Conservation (phyloP, 2,113 vertebrate genomes). For the Corythaeola cristata region DNA sequence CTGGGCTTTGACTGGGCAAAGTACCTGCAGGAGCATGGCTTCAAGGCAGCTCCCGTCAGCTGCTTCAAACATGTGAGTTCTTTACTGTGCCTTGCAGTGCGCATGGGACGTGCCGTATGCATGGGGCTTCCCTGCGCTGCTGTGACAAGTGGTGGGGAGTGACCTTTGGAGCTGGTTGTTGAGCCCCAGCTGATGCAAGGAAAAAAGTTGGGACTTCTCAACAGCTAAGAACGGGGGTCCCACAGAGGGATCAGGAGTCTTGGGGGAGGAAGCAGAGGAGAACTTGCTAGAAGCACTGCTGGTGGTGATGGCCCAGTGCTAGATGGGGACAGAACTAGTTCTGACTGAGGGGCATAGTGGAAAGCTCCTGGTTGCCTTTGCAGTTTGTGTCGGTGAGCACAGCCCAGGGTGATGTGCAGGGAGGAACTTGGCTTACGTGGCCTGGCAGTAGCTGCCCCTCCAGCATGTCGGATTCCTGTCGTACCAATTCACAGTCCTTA, state of each 20-base stretch:
- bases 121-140: not conserved
- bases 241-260: not conserved
- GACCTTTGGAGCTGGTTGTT: not conserved
- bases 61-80: conserved; percentile 94
- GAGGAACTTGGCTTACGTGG: not conserved
- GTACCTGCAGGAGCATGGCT: conserved; percentile 86
- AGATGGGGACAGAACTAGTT: not conserved
- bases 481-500: not conserved
- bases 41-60: conserved; percentile 86
- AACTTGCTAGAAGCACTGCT: not conserved
- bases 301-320: not conserved
- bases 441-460: not conserved
- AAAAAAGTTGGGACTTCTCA: not conserved
- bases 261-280: not conserved
- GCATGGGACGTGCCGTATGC: accelerated
- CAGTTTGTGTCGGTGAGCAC: not conserved
- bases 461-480: not conserved
- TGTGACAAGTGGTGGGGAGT: not conserved
- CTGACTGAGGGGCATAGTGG: not conserved
- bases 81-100: not conserved
- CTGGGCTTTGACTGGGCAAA: conserved; percentile 89
- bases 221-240: not conserved
- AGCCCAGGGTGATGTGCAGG: not conserved
- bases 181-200: not conserved
- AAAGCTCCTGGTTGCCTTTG: not conserved